Base-by-base conservation (phyloP, 2,888 invertebrate species). In the Hypercompe scribonia region DNA sequence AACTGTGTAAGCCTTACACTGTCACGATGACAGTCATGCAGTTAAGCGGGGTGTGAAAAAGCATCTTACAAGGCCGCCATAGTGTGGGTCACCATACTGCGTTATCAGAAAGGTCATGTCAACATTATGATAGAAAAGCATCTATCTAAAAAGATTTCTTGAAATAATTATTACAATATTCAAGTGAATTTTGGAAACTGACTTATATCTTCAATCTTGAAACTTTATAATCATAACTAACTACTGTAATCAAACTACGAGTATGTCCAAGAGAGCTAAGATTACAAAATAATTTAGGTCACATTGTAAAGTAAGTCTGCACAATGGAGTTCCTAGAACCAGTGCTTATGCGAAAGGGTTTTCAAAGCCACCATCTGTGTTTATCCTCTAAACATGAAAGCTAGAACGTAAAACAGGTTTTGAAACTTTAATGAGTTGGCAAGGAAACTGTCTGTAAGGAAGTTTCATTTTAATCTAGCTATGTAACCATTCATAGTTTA, bases 341-440 rank as follows among this genome's bases (percentile, higher is more conserved):
- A 58, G 28, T 18, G 31, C 67, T 10, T 36, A 24, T n/a, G 34
- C 46, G 46, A 65, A 46, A 65, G 33, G 63, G 39, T 42, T 42
- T 64, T 70, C 15, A n/a, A 65, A 21, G 31, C 33, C 34, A 28
- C 64, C 28, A 50, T 70, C 65, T 50, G 36, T 54, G 50, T 65
- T 54, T 70, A 70, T 65, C 50, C 31, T 50, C 46, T 70, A 15
- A 70, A 28, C 50, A 18, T 70, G 63, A 64, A 70, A 65, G 46
- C 31, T 50, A n/a, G 36, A 34, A 50, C 36, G 64, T 65, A 65
- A 70, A 54, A 54, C 21, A n/a, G 34, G 65, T 65, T 65, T 65
- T 58, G 50, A n/a, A 70, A 70, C 64, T 70, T 70, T 71, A 65
- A 65, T 71, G 71, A 71, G 65, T 54, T 39, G 65, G 36, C 54